Percentiles rank a stretch among this genome's conserved stretches.
phyloP scores from a whole-genome alignment of 2,888 invertebrate species.

The Chydorus sphaericus region DNA sequence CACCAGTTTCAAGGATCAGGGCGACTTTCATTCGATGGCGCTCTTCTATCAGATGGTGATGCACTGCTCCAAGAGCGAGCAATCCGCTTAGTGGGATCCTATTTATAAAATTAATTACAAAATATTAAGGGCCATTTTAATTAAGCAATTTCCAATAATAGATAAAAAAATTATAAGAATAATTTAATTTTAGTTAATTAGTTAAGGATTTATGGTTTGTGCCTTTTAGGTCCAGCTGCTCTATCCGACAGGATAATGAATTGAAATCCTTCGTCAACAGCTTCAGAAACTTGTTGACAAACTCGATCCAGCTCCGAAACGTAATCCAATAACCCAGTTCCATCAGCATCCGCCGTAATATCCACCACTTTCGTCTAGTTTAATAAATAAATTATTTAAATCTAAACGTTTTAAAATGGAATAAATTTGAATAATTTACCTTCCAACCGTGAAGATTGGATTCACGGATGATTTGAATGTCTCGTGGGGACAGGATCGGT shows the following conservation, averaged over 20 bases:
- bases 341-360: constrained; percentile 42
- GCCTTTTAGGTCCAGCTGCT: constrained; percentile 37
- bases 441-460: constrained; percentile 78
- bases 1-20: constrained; percentile 85
- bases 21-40: constrained; percentile 93
- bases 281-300: constrained; percentile 62
- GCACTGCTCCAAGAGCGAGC: constrained; percentile 78
- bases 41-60: constrained; percentile 88
- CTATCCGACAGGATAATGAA: constrained; percentile 74
- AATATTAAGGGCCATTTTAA: too few species aligned
- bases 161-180: too few species aligned
- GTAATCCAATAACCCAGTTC: constrained; percentile 69
- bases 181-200: too few species aligned
- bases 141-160: too few species aligned
- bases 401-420: too few species aligned
- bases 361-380: constrained; percentile 61
- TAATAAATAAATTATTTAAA: constrained; percentile 13
- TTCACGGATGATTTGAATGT: constrained; percentile 71
- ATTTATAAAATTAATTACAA: too few species aligned
- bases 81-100: constrained; percentile 65
- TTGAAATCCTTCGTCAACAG: constrained; percentile 62
- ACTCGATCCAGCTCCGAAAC: constrained; percentile 62
- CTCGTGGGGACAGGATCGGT: constrained; percentile 82
- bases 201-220: constrained; percentile 12
- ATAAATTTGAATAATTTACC: constrained; percentile 32